Evolutionary conservation across 2,113 vertebrate genomes (phyloP).

Genomic region (Brevimyrus niger): DNA sequence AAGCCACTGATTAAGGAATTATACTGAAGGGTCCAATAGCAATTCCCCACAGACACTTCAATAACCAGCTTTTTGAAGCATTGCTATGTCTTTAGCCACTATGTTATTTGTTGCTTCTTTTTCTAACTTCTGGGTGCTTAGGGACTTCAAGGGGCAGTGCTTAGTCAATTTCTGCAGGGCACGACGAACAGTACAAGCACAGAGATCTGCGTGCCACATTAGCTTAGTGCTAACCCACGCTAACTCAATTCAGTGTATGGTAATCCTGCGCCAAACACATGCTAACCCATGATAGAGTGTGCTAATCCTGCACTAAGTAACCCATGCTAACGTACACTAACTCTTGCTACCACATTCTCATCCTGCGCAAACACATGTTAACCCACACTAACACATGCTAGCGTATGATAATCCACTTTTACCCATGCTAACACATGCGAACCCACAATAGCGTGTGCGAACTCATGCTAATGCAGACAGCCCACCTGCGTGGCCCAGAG

Average conservation of each 20-base stretch:
- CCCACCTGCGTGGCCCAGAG: conserved; percentile 89
- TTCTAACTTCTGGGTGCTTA: neutral
- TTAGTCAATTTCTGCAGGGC: neutral
- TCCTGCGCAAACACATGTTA: neutral
- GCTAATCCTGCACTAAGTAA: neutral
- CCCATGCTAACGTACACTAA: neutral
- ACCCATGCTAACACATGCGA: conserved; percentile 21
- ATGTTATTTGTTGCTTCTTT: neutral
- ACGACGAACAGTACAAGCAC: neutral
- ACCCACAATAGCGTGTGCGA: neutral
- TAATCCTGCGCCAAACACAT: neutral
- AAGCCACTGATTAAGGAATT: neutral
- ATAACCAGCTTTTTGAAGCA: neutral
- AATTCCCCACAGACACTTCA: neutral
- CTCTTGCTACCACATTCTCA: neutral
- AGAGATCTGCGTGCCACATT: neutral
- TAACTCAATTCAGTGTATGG: neutral
- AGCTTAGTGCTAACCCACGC: neutral
- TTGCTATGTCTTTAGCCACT: neutral
- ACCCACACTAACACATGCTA: neutral
- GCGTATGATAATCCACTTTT: neutral
- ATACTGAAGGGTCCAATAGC: neutral
- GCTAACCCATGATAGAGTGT: neutral
- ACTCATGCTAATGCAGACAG: no score
- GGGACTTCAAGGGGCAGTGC: neutral